phyloP scores from a whole-genome alignment of 2,888 invertebrate species.

The Ennomos erosarius region DNA sequence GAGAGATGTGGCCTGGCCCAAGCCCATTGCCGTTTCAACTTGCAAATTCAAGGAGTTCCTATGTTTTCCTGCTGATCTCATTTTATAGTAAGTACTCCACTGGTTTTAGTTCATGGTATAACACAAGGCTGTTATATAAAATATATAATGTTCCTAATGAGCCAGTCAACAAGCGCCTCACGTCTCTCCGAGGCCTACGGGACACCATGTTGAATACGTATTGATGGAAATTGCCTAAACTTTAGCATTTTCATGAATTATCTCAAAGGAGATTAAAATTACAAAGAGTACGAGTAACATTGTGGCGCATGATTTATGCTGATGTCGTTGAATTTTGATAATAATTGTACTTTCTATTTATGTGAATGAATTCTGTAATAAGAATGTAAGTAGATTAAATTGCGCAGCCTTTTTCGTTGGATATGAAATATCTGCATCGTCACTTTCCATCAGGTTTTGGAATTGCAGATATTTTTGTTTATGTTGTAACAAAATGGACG shows the following conservation, averaged over 20 bases:
- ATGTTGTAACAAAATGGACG: too few relatives aligned
- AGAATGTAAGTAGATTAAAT: too few relatives aligned
- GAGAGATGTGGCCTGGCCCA: too few relatives aligned
- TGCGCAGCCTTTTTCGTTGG: too few relatives aligned
- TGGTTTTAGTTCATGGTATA: background rate
- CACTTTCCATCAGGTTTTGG: too few relatives aligned
- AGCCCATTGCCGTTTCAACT: too few relatives aligned
- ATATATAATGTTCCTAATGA: slow-evolving; percentile 11
- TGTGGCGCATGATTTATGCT: slow-evolving; percentile 3
- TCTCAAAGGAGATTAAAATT: slow-evolving; percentile 14
- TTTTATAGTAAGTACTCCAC: too few relatives aligned
- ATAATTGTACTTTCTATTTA: background rate
- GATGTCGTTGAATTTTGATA: slow-evolving; percentile 2
- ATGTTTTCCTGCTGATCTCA: too few relatives aligned
- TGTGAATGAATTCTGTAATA: too few relatives aligned
- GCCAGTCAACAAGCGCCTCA: slow-evolving; percentile 15
- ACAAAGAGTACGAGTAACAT: slow-evolving; percentile 4
- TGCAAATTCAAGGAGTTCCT: too few relatives aligned
- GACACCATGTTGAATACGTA: slow-evolving; percentile 22
- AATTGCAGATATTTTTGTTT: too few relatives aligned
- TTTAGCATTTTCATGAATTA: slow-evolving; percentile 22
- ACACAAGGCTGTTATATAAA: slow-evolving; percentile 11
- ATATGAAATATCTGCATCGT: too few relatives aligned
- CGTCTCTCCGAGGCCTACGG: slow-evolving; percentile 17
- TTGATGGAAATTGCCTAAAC: slow-evolving; percentile 21